These are phyloP conservation scores for Caenorhabditis imperialis DNA, from an alignment of 2,888 invertebrate species.

Conservation along the genomic window DNA sequence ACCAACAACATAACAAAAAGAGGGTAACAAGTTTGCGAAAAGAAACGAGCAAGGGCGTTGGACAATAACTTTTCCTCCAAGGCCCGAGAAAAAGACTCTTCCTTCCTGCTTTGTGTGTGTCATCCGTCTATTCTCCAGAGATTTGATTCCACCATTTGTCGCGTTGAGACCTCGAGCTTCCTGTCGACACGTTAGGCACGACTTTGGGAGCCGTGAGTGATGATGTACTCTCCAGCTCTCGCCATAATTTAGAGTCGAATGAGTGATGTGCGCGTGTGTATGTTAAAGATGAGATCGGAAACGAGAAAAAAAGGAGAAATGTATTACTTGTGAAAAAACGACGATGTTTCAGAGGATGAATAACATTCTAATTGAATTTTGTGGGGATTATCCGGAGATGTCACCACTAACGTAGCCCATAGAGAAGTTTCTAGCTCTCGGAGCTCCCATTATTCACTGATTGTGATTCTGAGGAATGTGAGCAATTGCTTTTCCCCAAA, in stretches of 20 bases:
- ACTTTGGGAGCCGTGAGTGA: neutral
- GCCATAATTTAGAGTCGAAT: no score
- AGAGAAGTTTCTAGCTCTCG: no score
- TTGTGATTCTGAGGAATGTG: no score
- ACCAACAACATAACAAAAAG: conserved; percentile 21
- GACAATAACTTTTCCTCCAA: conserved; percentile 14
- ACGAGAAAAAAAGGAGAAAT: neutral
- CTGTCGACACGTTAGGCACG: neutral
- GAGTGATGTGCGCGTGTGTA: no score
- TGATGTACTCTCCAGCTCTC: no score
- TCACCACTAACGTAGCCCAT: neutral
- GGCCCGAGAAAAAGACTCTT: conserved; percentile 1
- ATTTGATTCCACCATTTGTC: conserved; percentile 16
- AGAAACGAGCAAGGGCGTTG: neutral
- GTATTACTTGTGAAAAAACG: no score
- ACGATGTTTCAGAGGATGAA: no score
- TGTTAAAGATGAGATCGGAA: neutral
- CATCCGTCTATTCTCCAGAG: conserved; percentile 31
- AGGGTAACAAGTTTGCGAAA: conserved; percentile 24
- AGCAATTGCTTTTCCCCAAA: neutral
- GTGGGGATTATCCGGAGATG: neutral
- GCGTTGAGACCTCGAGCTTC: neutral
- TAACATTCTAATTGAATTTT: conserved; percentile 13
- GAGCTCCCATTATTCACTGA: no score
- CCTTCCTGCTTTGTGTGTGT: neutral